Evolutionary conservation across 2,888 invertebrate genomes (phyloP), one percentile per base, ranked within the genome.

Genomic region (Diplolepis rosae): DNA sequence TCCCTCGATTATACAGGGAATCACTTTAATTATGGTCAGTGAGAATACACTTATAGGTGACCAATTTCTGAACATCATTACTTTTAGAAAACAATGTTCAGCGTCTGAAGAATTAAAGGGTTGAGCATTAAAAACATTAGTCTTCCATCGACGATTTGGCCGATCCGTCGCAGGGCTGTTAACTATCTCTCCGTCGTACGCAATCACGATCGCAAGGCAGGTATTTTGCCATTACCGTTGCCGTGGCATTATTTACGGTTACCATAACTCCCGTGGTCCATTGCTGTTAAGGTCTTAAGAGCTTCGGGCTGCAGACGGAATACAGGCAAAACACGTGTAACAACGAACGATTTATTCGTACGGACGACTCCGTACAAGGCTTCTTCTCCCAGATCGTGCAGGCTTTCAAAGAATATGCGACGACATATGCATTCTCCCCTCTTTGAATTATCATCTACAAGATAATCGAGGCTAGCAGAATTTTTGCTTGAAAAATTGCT

Each of bases 231-330:
- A 78, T 79, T 82, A 80, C 76, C 75, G 79, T 77, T 72, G 72
- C 79, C 82, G 78, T 81, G 74, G 76, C 74, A 83, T 84, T 84
- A 84, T 85, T 85, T 84, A 84, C 84, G 85, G 82, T 83, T 80
- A 84, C 83, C 83, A 83, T 81, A 79, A 80, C 80, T 81, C 73
- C 74, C 70, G 51, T 73, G 78, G 72, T 75, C 76, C 77, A 76
- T 80, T 75, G 83, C 82, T 75, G 80, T 83, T 80, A 80, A 79
- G 79, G 80, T 74, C 74, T 73, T 75, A 74, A 78, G 75, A 75
- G 75, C 73, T 66, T 72, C 71, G 72, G 74, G 70, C 75, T 73
- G 66, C 65, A 54, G 52, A 73, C 66, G 70, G 35, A 61, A 73
- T 66, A 56, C 69, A 68, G 70, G 72, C 65, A 77, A 79, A 76